Evolutionary conservation across 2,113 vertebrate genomes (phyloP).

Genomic region (Cyphomyrus discorhynchus): DNA sequence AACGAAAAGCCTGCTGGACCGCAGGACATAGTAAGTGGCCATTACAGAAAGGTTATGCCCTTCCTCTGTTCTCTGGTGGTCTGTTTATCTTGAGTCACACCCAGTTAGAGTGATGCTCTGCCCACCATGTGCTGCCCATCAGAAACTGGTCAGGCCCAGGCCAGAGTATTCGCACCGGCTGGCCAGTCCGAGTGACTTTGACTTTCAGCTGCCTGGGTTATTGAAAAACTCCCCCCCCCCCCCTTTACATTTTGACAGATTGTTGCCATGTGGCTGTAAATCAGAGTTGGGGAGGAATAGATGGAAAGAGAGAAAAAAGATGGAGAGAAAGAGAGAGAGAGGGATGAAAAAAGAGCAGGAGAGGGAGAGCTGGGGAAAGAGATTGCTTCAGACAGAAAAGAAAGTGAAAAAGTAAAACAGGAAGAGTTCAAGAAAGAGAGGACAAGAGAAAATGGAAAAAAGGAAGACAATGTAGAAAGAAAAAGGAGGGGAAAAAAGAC

Average conservation of each 20-base stretch:
- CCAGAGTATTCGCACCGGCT: not conserved
- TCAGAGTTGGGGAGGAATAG: constrained; percentile 34
- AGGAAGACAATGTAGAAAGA: not conserved
- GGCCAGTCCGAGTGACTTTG: constrained; percentile 25
- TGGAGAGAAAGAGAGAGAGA: not conserved
- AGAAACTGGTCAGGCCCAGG: not conserved
- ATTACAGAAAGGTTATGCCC: not conserved
- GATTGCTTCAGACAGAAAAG: not conserved
- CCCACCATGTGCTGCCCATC: not conserved
- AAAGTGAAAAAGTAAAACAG: not conserved
- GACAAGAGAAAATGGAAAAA: not conserved
- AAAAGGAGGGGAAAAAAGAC: not conserved
- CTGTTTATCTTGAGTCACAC: not conserved
- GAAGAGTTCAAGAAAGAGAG: not conserved
- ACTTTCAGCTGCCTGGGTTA: constrained; percentile 36
- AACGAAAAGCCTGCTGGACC: not conserved
- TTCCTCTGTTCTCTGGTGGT: not conserved
- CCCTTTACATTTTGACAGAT: constrained; percentile 53
- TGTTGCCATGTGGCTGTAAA: constrained; percentile 43
- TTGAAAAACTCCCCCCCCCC: constrained; percentile 20
- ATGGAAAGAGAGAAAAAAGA: not conserved
- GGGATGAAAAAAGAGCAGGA: not conserved
- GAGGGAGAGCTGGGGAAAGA: not conserved
- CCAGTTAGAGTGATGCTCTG: not conserved
- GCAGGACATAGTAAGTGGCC: not conserved